Base-by-base conservation (phyloP, 2,113 vertebrate genomes). In the Suricata suricatta region DNA sequence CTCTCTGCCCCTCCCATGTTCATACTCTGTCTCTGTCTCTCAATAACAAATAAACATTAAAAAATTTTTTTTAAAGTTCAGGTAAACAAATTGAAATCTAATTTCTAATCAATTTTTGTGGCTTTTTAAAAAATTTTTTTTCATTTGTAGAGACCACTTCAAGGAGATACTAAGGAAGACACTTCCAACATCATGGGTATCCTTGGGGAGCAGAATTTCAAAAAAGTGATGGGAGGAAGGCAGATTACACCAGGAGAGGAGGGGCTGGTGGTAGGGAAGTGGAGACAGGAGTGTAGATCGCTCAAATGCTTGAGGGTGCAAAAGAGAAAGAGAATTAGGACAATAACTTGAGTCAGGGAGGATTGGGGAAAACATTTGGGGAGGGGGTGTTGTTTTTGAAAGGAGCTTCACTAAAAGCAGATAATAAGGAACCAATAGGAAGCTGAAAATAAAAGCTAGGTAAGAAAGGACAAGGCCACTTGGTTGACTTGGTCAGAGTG, bases 141-240 rank as follows among this genome's bases (percentile, higher is more conserved):
- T 86, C 41, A 85, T 89, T 90, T 47, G 87, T 41, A 93, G 47
- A 91, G 82, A 84, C 50, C 38, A 54, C 71, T 72, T 69, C 10
- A 86, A 83, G 25, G 12, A n/a, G 38, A 66, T 57, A 57, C 66
- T 41, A 5, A 25, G 63, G 88, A 66, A 74, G 76, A 72, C 63
- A 23, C 8, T 83, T 66, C 83, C 35, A 52, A 17, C 54, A 52
- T 57, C 72, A 27, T 44, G 21, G 41, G 7, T 74, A 83, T 90
- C 64, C 79, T 87, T 94, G n/a, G 16, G 52, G 63, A 92, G 35
- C 33, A 93, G 89, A 85, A 90, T 74, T 88, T 91, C 63, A 83
- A 50, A 84, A 52, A 41, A 87, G 27, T 54, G 52, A 44, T 50
- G 5, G 17, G 5, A 16, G n/a, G 60, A 72, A 81, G 47, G 29